These are phyloP conservation scores for Stegodyphus dumicola DNA, from an alignment of 1,140 invertebrate genomes.

Conservation along the genomic window DNA sequence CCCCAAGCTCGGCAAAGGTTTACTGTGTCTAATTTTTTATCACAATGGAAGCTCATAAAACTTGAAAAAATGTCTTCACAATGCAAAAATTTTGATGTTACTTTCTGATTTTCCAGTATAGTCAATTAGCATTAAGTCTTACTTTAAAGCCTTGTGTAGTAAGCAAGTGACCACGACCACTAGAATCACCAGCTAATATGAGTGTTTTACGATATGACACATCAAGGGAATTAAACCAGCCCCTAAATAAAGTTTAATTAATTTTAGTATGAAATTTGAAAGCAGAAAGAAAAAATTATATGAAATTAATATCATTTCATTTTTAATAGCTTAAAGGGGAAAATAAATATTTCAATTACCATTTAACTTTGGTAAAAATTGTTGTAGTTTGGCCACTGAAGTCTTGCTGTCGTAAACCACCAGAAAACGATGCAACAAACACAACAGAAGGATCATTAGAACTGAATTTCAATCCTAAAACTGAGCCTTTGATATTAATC, in stretches of 20 bases:
- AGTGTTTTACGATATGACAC: conserved; percentile 1
- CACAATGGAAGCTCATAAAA: too few species aligned
- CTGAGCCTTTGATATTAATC: neutral
- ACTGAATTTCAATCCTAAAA: conserved; percentile 19
- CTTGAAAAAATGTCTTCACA: neutral
- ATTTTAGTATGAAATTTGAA: too few species aligned
- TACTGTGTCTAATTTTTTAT: too few species aligned
- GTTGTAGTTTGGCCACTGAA: too few species aligned
- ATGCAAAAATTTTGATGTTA: neutral
- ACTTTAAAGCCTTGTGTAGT: neutral
- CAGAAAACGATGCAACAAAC: conserved; percentile 6
- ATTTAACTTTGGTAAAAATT: too few species aligned
- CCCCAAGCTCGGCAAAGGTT: too few species aligned
- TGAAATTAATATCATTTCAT: neutral
- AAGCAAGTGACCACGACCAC: neutral
- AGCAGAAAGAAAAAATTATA: neutral
- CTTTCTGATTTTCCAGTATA: too few species aligned
- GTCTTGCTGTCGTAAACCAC: neutral
- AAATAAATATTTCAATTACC: too few species aligned
- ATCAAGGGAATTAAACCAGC: conserved; percentile 27
- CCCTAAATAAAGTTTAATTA: neutral
- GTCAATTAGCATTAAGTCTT: too few species aligned
- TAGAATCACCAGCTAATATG: conserved; percentile 3
- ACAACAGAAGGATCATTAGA: neutral
- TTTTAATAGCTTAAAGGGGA: too few species aligned